Conservation (phyloP, 2,888 invertebrate genomes). For the Seladonia tumulorum region DNA sequence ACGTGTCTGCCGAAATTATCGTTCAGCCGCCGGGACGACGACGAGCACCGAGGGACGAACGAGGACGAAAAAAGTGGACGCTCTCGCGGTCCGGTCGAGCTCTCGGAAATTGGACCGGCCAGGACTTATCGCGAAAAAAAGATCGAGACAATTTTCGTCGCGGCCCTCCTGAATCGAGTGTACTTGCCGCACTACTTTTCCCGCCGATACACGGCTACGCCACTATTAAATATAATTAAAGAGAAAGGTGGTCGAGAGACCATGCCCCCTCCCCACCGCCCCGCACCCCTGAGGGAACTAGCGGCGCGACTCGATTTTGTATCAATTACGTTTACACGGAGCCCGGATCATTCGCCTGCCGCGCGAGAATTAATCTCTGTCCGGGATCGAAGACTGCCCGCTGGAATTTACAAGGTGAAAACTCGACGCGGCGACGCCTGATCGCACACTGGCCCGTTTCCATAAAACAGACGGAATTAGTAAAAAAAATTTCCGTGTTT, state of each 20-base stretch:
- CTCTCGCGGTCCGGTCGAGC: background rate
- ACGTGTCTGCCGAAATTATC: slow-evolving; percentile 40
- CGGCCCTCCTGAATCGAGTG: slow-evolving; percentile 4
- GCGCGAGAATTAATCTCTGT: slow-evolving; percentile 21
- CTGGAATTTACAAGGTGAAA: background rate
- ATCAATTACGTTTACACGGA: slow-evolving; percentile 27
- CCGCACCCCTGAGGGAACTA: background rate
- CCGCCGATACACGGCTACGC: slow-evolving; percentile 10
- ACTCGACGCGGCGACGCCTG: background rate
- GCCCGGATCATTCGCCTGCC: slow-evolving; percentile 17
- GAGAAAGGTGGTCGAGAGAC: slow-evolving; percentile 60
- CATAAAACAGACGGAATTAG: too few relatives aligned
- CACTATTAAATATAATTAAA: slow-evolving; percentile 69
- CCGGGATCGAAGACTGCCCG: slow-evolving; percentile 2
- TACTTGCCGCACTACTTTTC: slow-evolving; percentile 21
- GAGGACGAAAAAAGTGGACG: slow-evolving; percentile 19
- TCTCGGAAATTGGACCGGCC: slow-evolving; percentile 17
- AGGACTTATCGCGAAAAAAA: slow-evolving; percentile 37
- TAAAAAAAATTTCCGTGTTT: too few relatives aligned
- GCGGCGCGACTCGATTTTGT: slow-evolving; percentile 10
- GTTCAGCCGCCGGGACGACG: slow-evolving; percentile 4
- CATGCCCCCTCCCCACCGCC: background rate
- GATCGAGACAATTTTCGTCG: slow-evolving; percentile 38
- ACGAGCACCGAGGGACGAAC: background rate
- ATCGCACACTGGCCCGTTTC: too few relatives aligned